A percentile compares a stretch with the other conserved stretches of the same genome.
Conservation (phyloP, 1,140 invertebrate species). For the Drosophila seguyi region DNA sequence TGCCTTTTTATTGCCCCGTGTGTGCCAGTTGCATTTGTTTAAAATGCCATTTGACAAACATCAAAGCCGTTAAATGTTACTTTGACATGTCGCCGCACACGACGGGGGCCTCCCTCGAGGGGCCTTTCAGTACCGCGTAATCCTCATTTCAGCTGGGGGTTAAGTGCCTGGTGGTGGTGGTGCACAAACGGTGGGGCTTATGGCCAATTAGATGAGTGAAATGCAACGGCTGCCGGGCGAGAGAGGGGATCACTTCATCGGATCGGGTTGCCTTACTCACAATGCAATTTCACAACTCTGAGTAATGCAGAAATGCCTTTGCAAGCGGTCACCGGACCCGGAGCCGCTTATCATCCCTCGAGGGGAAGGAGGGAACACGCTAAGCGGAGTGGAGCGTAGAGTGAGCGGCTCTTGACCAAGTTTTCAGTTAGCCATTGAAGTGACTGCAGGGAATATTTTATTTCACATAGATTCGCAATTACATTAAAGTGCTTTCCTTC, state of each 20-base stretch:
- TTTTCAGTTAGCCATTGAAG: constrained; percentile 44
- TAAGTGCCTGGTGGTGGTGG: not conserved
- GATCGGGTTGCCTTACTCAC: constrained; percentile 21
- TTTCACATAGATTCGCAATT: constrained; percentile 65
- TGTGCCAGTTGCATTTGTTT: constrained; percentile 61
- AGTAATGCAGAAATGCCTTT: constrained; percentile 37
- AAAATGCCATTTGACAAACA: constrained; percentile 59
- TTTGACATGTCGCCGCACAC: constrained; percentile 46
- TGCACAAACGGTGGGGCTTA: constrained; percentile 9
- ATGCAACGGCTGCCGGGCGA: constrained; percentile 7
- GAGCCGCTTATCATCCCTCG: constrained; percentile 49
- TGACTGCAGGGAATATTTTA: constrained; percentile 30
- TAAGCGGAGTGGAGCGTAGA: not conserved
- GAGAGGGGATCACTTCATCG: constrained; percentile 22
- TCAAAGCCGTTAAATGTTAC: constrained; percentile 58
- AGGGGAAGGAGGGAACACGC: not conserved
- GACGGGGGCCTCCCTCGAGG: not conserved
- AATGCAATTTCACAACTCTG: constrained; percentile 56
- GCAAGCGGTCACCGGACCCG: constrained; percentile 15
- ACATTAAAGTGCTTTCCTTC: constrained; percentile 56
- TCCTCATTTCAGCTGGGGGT: not conserved
- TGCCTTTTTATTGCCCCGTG: constrained; percentile 37
- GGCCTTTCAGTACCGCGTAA: constrained; percentile 1
- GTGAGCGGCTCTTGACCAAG: constrained; percentile 62
- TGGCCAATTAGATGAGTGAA: constrained; percentile 54